Percentiles rank a stretch among this genome's conserved stretches.
phyloP scores from a whole-genome alignment of 2,113 vertebrate species.

The Microtus montanus region DNA sequence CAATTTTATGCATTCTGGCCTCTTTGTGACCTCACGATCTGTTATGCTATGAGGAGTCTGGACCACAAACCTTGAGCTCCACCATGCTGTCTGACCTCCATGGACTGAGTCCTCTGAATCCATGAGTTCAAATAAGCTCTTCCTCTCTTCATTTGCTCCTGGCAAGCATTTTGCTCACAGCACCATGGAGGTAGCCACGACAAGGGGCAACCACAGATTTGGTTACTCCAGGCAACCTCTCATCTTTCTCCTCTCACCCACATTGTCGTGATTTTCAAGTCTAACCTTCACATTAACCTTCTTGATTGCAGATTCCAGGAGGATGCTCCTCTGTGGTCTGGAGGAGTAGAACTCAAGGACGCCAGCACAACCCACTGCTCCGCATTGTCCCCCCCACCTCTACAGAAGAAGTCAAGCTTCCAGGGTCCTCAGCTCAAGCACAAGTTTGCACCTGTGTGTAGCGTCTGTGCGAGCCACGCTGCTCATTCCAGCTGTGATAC shows the following conservation, averaged over 20 bases:
- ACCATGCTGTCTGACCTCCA: too few relatives aligned
- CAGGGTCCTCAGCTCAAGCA: not conserved
- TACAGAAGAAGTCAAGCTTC: not conserved
- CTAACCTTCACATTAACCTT: not conserved
- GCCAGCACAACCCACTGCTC: not conserved
- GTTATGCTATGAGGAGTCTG: too few relatives aligned
- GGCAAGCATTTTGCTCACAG: too few relatives aligned
- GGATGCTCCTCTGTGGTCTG: not conserved
- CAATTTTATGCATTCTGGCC: too few relatives aligned
- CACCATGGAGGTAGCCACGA: not conserved
- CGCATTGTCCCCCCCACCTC: not conserved
- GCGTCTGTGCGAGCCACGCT: fast-evolving
- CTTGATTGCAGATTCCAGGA: slow-evolving; percentile 12
- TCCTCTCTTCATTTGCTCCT: too few relatives aligned
- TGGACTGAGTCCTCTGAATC: too few relatives aligned
- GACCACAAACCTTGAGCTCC: too few relatives aligned
- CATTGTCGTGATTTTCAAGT: slow-evolving; percentile 8
- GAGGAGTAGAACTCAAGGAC: not conserved
- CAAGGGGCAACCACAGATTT: not conserved
- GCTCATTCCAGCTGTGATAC: not conserved
- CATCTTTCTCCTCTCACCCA: not conserved
- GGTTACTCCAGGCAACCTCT: not conserved
- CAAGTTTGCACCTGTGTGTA: not conserved
- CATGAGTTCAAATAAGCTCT: too few relatives aligned
- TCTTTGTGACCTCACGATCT: too few relatives aligned